phyloP scores from a whole-genome alignment of 2,113 vertebrate genomes.

The Heterotilapia buettikoferi region DNA sequence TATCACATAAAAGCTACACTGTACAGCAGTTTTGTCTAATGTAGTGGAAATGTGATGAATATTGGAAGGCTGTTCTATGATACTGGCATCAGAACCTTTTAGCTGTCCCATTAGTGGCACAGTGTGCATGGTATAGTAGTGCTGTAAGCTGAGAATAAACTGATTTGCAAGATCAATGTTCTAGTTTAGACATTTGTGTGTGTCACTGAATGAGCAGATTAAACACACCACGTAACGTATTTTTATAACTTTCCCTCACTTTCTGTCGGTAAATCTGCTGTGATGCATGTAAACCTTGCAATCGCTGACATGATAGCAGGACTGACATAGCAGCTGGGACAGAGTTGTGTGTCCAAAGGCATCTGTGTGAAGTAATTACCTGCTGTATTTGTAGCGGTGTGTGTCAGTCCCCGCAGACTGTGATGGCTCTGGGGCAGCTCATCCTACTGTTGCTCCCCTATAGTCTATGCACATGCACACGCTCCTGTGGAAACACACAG shows the following conservation, averaged over 20 bases:
- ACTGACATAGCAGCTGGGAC: background rate
- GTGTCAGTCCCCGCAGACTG: conserved; percentile 59
- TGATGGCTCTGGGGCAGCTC: conserved; percentile 41
- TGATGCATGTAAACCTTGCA: background rate
- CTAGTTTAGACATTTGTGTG: conserved; percentile 18
- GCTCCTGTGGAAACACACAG: conserved; percentile 47
- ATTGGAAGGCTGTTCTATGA: background rate
- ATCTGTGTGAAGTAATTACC: conserved; percentile 51
- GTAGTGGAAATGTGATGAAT: background rate
- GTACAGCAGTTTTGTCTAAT: background rate
- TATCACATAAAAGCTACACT: background rate
- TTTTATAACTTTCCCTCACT: background rate
- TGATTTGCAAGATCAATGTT: background rate
- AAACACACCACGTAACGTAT: background rate
- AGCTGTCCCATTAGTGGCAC: background rate
- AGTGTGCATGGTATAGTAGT: background rate
- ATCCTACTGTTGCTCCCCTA: conserved; percentile 49
- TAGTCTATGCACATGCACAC: conserved; percentile 1
- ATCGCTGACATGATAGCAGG: background rate
- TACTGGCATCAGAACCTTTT: background rate
- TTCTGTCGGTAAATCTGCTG: background rate
- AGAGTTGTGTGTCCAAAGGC: background rate
- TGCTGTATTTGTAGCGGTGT: conserved; percentile 51
- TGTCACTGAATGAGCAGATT: background rate
- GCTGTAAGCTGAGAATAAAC: background rate